These are phyloP conservation scores for Cottus gobio DNA, from an alignment of 2,113 vertebrate species.

Conservation along the genomic window DNA sequence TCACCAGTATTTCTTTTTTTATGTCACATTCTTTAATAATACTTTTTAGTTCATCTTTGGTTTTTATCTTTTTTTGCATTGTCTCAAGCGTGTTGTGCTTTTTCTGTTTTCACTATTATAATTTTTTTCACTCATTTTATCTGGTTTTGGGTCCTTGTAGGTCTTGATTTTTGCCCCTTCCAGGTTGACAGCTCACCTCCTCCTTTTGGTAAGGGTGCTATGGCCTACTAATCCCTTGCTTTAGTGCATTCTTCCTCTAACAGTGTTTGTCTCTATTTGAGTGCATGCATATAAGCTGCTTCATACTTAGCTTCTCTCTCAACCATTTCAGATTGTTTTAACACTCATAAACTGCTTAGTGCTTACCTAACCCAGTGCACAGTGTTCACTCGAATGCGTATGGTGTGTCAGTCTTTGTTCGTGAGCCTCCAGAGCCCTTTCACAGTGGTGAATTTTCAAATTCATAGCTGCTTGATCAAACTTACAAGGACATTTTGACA, in stretches of 20 bases:
- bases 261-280: slow-evolving; percentile 55
- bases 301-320: slow-evolving; percentile 42
- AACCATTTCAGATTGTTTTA: slow-evolving; percentile 60
- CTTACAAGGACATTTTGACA: slow-evolving; percentile 43
- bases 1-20: slow-evolving; percentile 27
- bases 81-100: slow-evolving; percentile 70
- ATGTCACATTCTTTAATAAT: slow-evolving; percentile 59
- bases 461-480: slow-evolving; percentile 3
- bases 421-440: slow-evolving; percentile 34
- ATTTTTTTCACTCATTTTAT: slow-evolving; percentile 90
- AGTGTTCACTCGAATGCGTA: slow-evolving; percentile 38
- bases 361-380: slow-evolving; percentile 61
- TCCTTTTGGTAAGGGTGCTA: slow-evolving; percentile 97
- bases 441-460: slow-evolving; percentile 11
- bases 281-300: slow-evolving; percentile 58
- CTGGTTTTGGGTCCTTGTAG: slow-evolving; percentile 99
- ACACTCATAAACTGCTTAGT: slow-evolving; percentile 57
- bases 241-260: slow-evolving; percentile 81
- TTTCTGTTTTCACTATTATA: slow-evolving; percentile 79
- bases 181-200: slow-evolving; percentile 97
- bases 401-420: slow-evolving; percentile 55
- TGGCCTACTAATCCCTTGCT: slow-evolving; percentile 87
- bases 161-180: slow-evolving; percentile 99
- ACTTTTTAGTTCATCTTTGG: slow-evolving; percentile 54
- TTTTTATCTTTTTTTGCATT: slow-evolving; percentile 67